Evolutionary conservation across 2,888 invertebrate genomes (phyloP), one percentile per base, ranked within the genome.

Genomic region (Scaptomyza caliginosa): DNA sequence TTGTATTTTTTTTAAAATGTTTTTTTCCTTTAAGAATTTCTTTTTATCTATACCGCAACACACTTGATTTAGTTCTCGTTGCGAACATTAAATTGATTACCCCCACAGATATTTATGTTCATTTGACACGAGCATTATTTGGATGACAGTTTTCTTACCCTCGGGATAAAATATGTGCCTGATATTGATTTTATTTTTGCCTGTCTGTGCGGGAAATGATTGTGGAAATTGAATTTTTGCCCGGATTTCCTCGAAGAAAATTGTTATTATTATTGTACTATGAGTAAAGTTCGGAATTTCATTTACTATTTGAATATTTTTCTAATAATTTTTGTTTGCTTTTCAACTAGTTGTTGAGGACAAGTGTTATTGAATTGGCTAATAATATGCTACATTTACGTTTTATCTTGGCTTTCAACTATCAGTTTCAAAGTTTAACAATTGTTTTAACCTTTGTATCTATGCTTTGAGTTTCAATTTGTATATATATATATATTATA

Each of bases 181-280:
- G 42, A 67, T 76, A 77, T 78, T 57, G 65, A 66, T 76, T 66
- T 40, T 16, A 38, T 42, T 19, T 4, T 34, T 48, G 21, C 40
- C 26, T 40, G 52, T 48, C 42, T 40, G 63, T 38, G 21, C 46
- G 11, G 28, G 1, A 34, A 19, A 49, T 46, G n/a, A n/a, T 45
- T 56, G 39, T 60, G 5, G 46, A 56, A 63, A 63, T 55, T 46
- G 59, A 63, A 52, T 59, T 24, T 24, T 56, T 50, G 28, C 32
- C 11, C 13, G 26, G 10, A 30, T 30, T 19, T 19, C 19, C n/a
- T 5, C 19, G 5, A 19, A 5, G n/a, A 5, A 10, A 19, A 10
- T 21, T 46, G 13, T 21, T 32, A 32, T 21, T 34, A 48, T 56
- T 59, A 43, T 56, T 67, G 48, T 58, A 65, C 36, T 59, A 28